A percentile compares a stretch with the other conserved stretches of the same genome.
phyloP scores from a whole-genome alignment of 2,113 vertebrate genomes.

The Microtus montanus region DNA sequence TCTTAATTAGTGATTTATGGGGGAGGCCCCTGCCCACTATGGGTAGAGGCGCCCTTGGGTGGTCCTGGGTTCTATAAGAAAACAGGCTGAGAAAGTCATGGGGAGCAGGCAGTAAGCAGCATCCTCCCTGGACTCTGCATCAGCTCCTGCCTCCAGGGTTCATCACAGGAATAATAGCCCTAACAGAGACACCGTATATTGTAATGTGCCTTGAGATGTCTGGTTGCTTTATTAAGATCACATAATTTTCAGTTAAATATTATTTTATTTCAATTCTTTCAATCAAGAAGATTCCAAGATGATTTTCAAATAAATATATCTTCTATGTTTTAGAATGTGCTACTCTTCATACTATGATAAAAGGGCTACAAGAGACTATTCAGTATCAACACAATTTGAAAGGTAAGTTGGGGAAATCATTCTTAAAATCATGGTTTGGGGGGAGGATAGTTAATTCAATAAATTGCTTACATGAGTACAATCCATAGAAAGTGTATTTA shows the following conservation, averaged over 20 bases:
- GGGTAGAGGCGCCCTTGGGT: background rate
- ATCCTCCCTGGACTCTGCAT: background rate
- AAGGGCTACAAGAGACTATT: slow-evolving; percentile 89
- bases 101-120: background rate
- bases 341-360: slow-evolving; percentile 87
- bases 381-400: slow-evolving; percentile 91
- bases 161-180: background rate
- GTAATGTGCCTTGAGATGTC: background rate
- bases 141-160: background rate
- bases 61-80: background rate
- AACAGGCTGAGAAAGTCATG: background rate
- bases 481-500: background rate
- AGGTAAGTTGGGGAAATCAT: slow-evolving; percentile 85
- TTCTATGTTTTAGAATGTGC: slow-evolving; percentile 89
- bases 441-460: background rate
- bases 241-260: slow-evolving; percentile 32
- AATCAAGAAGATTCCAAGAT: slow-evolving; percentile 37
- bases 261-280: slow-evolving; percentile 39
- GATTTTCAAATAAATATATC: slow-evolving; percentile 51
- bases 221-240: slow-evolving; percentile 41
- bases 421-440: slow-evolving; percentile 16
- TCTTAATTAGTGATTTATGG: background rate
- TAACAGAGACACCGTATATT: background rate
- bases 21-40: background rate
- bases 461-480: background rate